These are phyloP conservation scores for Drosophila gunungcola DNA, from an alignment of 1,140 invertebrate species.

Conservation along the genomic window DNA sequence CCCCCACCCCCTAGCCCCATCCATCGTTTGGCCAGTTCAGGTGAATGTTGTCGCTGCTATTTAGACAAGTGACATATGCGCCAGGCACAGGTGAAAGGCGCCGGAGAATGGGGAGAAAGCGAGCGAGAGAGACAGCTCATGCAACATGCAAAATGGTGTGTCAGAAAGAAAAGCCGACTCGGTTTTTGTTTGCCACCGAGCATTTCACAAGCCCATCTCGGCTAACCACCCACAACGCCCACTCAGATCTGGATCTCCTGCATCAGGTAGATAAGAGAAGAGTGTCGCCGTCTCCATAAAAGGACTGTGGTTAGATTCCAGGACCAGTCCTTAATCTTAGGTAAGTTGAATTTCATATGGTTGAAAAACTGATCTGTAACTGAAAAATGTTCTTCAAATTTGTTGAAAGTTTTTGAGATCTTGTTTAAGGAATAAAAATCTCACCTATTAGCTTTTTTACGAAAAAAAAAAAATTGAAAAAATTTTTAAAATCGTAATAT, in stretches of 20 bases:
- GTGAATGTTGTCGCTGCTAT: conserved; percentile 70
- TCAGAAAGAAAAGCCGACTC: conserved; percentile 71
- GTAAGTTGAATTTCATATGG: background rate
- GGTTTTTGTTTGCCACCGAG: conserved; percentile 28
- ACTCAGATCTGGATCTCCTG: conserved; percentile 9
- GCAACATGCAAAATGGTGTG: conserved; percentile 75
- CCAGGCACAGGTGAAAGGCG: conserved; percentile 26
- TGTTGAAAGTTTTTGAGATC: no score
- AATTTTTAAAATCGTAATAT: no score
- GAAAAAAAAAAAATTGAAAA: no score
- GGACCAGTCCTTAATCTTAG: background rate
- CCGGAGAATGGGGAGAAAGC: conserved; percentile 1
- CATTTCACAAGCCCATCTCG: background rate
- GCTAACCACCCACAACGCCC: background rate
- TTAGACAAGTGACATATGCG: conserved; percentile 78
- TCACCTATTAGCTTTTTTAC: no score
- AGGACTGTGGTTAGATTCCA: conserved; percentile 7
- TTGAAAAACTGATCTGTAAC: no score
- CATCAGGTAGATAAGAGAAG: conserved; percentile 14
- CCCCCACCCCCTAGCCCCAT: background rate
- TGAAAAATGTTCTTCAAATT: no score
- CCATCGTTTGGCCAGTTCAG: conserved; percentile 42
- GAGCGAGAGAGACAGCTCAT: conserved; percentile 39
- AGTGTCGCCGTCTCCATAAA: conserved; percentile 5
- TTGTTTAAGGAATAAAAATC: no score